phyloP scores from a whole-genome alignment of 2,888 invertebrate species.

The Macrophya alboannulata region DNA sequence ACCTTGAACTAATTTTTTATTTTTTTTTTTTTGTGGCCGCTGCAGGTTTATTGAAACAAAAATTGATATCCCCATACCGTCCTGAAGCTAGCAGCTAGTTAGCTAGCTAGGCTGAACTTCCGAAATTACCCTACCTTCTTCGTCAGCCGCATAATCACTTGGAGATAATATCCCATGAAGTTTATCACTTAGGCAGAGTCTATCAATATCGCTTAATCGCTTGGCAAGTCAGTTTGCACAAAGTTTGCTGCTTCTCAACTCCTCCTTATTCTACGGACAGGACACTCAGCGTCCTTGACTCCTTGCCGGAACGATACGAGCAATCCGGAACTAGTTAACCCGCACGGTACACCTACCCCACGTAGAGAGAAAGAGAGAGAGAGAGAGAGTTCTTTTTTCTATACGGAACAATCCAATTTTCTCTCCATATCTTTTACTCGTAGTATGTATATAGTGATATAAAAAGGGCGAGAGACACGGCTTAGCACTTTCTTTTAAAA shows the following conservation, averaged over 20 bases:
- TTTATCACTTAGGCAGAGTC: slow-evolving; percentile 52
- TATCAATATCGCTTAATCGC: slow-evolving; percentile 52
- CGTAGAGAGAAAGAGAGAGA: no score
- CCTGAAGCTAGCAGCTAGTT: neutral
- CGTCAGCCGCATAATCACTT: slow-evolving; percentile 39
- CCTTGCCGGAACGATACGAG: neutral
- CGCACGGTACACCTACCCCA: neutral
- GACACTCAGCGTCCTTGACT: slow-evolving; percentile 42
- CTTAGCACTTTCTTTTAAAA: slow-evolving; percentile 37
- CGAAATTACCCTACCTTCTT: slow-evolving; percentile 28
- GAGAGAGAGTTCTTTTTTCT: neutral
- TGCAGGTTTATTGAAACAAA: neutral
- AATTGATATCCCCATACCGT: neutral
- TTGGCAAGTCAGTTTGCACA: slow-evolving; percentile 47
- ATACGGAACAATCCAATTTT: slow-evolving; percentile 7
- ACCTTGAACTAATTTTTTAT: neutral
- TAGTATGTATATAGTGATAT: neutral
- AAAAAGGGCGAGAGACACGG: slow-evolving; percentile 6
- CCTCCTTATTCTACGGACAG: neutral
- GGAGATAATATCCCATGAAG: slow-evolving; percentile 45
- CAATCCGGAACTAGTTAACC: slow-evolving; percentile 14
- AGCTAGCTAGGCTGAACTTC: neutral
- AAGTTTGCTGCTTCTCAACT: slow-evolving; percentile 6
- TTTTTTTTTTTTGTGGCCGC: neutral
- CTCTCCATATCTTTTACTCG: slow-evolving; percentile 8